Evolutionary conservation across 2,888 invertebrate genomes (phyloP).

Genomic region (Synergus itoensis): DNA sequence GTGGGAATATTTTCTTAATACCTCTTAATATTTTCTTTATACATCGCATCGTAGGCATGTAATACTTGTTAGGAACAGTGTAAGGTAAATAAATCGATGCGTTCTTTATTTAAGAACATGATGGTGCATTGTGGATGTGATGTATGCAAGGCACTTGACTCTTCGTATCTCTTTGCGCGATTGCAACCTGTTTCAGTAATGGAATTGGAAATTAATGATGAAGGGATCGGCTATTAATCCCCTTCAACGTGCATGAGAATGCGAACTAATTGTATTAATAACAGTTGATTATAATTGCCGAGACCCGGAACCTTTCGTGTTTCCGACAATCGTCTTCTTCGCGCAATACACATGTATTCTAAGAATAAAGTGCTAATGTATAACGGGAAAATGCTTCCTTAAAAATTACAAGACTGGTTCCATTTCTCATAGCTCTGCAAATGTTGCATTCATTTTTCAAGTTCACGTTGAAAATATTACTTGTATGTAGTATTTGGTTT

Average conservation of each 20-base stretch:
- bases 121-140: not conserved
- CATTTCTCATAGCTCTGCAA: not conserved
- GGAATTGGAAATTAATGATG: conserved; percentile 25
- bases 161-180: not conserved
- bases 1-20: too few relatives aligned
- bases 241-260: conserved; percentile 11
- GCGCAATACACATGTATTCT: too few relatives aligned
- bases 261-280: conserved; percentile 25
- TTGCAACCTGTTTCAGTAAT: conserved; percentile 3
- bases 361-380: not conserved
- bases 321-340: not conserved
- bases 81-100: conserved; percentile 21
- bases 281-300: conserved; percentile 1
- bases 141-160: conserved; percentile 4
- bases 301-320: conserved; percentile 16
- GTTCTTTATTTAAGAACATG: conserved; percentile 6
- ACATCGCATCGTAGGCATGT: too few relatives aligned
- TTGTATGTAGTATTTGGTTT: too few relatives aligned
- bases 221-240: conserved; percentile 26
- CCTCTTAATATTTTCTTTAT: too few relatives aligned
- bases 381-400: not conserved
- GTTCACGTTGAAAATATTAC: too few relatives aligned
- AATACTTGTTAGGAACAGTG: not conserved
- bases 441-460: too few relatives aligned
- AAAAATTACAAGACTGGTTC: not conserved